Conservation (phyloP, 1,140 invertebrate species). For the Atta texana region DNA sequence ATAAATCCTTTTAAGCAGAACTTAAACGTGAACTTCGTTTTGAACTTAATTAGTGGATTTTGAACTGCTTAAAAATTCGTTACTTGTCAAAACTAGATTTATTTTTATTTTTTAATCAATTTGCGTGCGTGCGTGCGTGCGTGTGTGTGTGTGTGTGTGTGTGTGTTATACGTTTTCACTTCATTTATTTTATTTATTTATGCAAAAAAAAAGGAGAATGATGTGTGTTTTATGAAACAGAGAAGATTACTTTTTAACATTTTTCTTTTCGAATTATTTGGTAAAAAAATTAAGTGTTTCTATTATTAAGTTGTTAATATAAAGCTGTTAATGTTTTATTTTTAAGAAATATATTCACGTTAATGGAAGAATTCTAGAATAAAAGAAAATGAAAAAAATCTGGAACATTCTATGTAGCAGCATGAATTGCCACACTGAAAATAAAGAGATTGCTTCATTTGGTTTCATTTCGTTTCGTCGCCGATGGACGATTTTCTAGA, state of each 20-base stretch:
- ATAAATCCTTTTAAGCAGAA: slow-evolving; percentile 1
- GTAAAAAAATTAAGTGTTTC: not conserved
- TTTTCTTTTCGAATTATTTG: not conserved
- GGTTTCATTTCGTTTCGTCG: slow-evolving; percentile 25
- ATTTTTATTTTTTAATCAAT: not conserved
- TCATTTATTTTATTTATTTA: not conserved
- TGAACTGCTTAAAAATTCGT: not conserved
- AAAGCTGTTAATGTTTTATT: not conserved
- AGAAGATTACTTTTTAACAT: not conserved
- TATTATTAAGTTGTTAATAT: not conserved
- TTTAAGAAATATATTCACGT: not conserved
- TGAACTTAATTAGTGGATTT: not conserved
- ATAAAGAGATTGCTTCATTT: slow-evolving; percentile 44
- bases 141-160: too few relatives aligned
- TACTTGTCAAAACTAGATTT: not conserved
- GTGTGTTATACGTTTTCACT: not conserved
- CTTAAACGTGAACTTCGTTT: not conserved
- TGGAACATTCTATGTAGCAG: not conserved
- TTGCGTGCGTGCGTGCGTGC: not conserved
- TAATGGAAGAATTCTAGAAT: not conserved
- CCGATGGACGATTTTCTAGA: not conserved
- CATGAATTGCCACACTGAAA: not conserved
- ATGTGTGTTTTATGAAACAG: not conserved
- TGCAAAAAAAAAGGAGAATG: not conserved
- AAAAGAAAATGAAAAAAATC: not conserved